phyloP scores from a whole-genome alignment of 2,113 vertebrate species.

The Hiodon tergisus region DNA sequence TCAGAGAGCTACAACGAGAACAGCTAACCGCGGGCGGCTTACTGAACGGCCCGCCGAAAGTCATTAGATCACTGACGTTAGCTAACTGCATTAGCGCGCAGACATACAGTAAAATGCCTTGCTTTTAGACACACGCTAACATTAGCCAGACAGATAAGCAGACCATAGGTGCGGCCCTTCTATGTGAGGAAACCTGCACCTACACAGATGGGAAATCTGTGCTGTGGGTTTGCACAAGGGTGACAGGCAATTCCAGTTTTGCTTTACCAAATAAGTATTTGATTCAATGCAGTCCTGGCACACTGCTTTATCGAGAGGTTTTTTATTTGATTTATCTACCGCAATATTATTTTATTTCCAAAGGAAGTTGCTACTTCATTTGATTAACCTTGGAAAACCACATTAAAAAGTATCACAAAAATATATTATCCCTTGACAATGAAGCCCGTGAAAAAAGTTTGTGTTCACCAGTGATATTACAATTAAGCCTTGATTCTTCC shows the following conservation, averaged over 20 bases:
- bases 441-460: neutral
- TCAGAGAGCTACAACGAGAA: neutral
- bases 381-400: too few relatives aligned
- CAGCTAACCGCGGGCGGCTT: neutral
- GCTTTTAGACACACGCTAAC: neutral
- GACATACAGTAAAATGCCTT: neutral
- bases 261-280: too few relatives aligned
- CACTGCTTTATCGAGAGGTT: too few relatives aligned
- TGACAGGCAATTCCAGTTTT: too few relatives aligned
- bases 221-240: too few relatives aligned
- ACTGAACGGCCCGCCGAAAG: neutral
- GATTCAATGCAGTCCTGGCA: too few relatives aligned
- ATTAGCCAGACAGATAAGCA: neutral
- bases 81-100: conserved; percentile 45
- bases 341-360: too few relatives aligned
- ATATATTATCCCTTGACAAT: neutral
- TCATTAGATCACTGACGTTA: conserved; percentile 48
- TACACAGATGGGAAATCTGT: too few relatives aligned
- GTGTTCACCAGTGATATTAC: neutral
- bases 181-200: neutral
- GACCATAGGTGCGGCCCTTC: neutral
- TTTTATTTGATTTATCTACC: too few relatives aligned
- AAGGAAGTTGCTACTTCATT: too few relatives aligned
- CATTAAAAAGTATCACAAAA: neutral
- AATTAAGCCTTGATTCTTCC: neutral